Evolutionary conservation across 1,140 invertebrate genomes (phyloP), one percentile per base, ranked within the genome.

Genomic region (Zelostemma sp.): DNA sequence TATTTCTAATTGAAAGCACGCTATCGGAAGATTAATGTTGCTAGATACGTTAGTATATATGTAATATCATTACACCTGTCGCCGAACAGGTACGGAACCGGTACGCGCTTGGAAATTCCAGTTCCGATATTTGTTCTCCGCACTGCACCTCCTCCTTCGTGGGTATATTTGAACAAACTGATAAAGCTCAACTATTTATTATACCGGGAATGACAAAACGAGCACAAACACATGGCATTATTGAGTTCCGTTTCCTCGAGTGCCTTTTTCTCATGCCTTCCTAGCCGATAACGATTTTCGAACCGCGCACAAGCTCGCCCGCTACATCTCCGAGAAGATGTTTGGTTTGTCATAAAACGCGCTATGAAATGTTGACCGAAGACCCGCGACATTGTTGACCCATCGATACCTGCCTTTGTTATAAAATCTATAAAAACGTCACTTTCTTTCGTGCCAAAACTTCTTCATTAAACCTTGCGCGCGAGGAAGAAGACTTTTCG

Each of bases 101-200:
- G 62, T 66, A 70, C 25, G 19, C 17, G 55, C 54, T 19, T 46
- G 66, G 61, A 76, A 73, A 73, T 72, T 57, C 45, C 68, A 68
- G 45, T 35, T 56, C 45, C 16, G 61, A 67, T 78, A 70, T 80
- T 80, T 80, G 64, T 51, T 60, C 55, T 61, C 49, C 62, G 53
- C 58, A 49, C 58, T 72, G 60, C 65, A 62, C 72, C 67, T 78
- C 63, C 67, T 74, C 70, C n/a, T 28, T 72, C 53, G 68, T 71
- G 68, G 66, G 71, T 47, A 68, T 80, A 72, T 80, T 81, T 80
- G 76, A 74, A 77, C 74, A 58, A 53, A 50, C 63, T 72, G 78
- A 80, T 80, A 81, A 80, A 75, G 68, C 67, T 59, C 41, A 73
- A 69, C 71, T 71, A 75, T 78, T 78, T 80, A 77, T 80, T 72